Conservation (phyloP, 2,113 vertebrate genomes). For the Ondatra zibethicus region DNA sequence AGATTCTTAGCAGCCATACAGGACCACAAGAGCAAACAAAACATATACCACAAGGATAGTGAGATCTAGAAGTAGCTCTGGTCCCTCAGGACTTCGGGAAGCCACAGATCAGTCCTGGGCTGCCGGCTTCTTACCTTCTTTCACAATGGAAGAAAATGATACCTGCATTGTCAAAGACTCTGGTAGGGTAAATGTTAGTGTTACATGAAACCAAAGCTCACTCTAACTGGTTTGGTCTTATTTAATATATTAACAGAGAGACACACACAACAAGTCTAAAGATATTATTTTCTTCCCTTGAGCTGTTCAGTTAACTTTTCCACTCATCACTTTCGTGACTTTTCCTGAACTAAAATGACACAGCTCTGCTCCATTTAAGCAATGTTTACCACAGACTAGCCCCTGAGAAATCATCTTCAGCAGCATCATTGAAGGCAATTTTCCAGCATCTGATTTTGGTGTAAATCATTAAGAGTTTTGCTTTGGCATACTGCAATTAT, state of each 20-base stretch:
- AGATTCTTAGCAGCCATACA: background rate
- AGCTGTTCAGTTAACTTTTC: constrained; percentile 38
- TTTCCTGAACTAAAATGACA: constrained; percentile 54
- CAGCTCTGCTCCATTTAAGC: constrained; percentile 34
- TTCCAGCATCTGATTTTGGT: constrained; percentile 81
- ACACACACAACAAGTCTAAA: constrained; percentile 6
- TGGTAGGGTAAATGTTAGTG: background rate
- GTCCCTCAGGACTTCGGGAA: background rate
- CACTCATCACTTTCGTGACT: background rate
- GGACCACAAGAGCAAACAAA: background rate
- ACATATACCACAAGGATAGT: background rate
- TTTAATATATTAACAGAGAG: background rate
- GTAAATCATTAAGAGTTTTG: constrained; percentile 77
- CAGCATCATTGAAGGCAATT: constrained; percentile 80
- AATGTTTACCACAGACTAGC: constrained; percentile 60
- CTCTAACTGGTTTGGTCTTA: background rate
- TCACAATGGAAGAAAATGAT: constrained; percentile 23
- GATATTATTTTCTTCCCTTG: background rate
- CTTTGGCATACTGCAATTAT: constrained; percentile 72
- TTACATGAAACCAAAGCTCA: constrained; percentile 36
- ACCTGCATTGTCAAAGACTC: background rate
- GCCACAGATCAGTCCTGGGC: background rate
- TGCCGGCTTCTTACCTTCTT: background rate
- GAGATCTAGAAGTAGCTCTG: background rate
- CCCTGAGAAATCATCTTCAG: constrained; percentile 72